A percentile compares a stretch with the other conserved stretches of the same genome.
Evolutionary conservation across 2,113 vertebrate genomes (phyloP).

Genomic region (Quiscalus mexicanus): DNA sequence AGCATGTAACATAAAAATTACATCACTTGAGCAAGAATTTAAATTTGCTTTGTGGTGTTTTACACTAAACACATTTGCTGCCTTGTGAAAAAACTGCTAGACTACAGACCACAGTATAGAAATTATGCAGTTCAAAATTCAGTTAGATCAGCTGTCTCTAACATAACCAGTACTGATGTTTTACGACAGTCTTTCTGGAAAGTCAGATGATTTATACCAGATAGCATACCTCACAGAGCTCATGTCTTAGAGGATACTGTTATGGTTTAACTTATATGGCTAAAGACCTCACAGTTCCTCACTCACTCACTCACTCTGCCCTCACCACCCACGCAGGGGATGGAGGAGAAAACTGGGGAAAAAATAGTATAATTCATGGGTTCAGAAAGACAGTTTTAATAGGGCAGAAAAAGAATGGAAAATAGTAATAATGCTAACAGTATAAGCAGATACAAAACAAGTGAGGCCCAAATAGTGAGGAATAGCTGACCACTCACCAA

Average conservation of each 20-base stretch:
- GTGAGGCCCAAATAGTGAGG: not conserved
- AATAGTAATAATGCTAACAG: not conserved
- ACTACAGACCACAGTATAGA: not conserved
- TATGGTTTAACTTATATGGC: not conserved
- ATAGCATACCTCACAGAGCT: not conserved
- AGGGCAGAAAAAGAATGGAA: not conserved
- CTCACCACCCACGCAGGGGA: not conserved
- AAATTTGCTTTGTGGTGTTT: not conserved
- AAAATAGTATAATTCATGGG: not conserved
- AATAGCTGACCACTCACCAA: not conserved
- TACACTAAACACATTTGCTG: not conserved
- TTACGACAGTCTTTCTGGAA: not conserved
- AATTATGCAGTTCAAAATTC: not conserved
- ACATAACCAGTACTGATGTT: not conserved
- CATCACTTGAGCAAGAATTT: not conserved
- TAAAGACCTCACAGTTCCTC: not conserved
- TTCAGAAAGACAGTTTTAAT: not conserved
- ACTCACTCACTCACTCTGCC: not conserved
- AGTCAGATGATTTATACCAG: not conserved
- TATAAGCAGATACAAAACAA: not conserved
- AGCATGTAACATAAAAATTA: not conserved
- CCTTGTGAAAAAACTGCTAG: not conserved
- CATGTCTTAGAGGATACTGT: not conserved
- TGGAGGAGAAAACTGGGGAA: not conserved
- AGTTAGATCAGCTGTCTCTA: not conserved